A percentile compares a stretch with the other conserved stretches of the same genome.
These are phyloP conservation scores for Chinchilla lanigera DNA, from an alignment of 2,113 vertebrate species.

Conservation along the genomic window DNA sequence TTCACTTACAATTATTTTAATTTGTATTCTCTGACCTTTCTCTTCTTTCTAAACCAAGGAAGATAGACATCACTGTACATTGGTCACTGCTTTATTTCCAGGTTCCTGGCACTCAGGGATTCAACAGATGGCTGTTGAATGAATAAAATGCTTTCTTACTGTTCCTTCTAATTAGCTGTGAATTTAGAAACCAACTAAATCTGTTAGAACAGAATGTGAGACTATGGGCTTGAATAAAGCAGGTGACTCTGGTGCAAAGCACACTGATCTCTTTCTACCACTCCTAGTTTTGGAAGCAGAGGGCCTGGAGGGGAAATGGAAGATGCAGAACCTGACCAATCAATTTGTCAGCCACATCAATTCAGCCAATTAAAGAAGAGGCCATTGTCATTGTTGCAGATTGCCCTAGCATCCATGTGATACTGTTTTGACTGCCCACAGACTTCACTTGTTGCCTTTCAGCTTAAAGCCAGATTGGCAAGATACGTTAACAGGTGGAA, in stretches of 20 bases:
- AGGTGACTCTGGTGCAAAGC: not conserved
- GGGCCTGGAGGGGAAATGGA: not conserved
- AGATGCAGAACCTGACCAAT: not conserved
- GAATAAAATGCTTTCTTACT: not conserved
- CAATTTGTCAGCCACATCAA: not conserved
- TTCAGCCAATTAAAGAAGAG: not conserved
- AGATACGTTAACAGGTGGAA: not conserved
- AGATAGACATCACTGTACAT: not conserved
- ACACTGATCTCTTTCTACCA: not conserved
- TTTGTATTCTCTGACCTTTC: not conserved
- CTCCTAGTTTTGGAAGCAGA: not conserved
- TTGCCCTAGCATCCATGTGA: not conserved
- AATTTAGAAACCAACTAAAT: slow-evolving; percentile 10
- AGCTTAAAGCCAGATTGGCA: not conserved
- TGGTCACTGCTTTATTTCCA: not conserved
- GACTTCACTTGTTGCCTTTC: slow-evolving; percentile 34
- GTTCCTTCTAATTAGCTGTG: not conserved
- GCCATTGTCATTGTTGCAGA: not conserved
- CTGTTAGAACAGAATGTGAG: slow-evolving; percentile 31
- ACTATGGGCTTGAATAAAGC: not conserved
- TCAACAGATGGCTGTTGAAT: not conserved
- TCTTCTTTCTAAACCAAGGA: not conserved
- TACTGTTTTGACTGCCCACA: not conserved
- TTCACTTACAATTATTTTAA: not conserved
- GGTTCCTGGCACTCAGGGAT: not conserved